These are phyloP conservation scores for Xylocopa sonorina DNA, from an alignment of 1,140 invertebrate genomes.

Conservation along the genomic window DNA sequence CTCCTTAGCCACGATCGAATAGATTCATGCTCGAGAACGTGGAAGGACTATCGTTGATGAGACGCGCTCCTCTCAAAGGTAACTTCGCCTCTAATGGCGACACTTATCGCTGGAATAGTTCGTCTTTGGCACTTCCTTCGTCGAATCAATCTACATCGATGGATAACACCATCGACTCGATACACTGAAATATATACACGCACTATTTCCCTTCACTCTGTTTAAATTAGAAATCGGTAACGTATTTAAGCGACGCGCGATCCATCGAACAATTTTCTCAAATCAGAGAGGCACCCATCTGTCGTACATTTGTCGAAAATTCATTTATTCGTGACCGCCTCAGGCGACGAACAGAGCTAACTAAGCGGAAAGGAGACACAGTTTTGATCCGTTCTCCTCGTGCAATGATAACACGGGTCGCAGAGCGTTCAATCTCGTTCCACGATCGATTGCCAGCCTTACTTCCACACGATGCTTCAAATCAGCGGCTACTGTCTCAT, in stretches of 20 bases:
- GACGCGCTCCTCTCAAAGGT: not conserved
- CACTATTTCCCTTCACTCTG: not conserved
- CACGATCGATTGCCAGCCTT: not conserved
- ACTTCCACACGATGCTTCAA: no score
- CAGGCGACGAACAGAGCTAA: not conserved
- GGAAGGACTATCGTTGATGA: not conserved
- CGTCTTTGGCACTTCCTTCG: slow-evolving; percentile 15
- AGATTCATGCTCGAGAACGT: not conserved
- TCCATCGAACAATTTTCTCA: not conserved
- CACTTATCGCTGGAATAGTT: not conserved
- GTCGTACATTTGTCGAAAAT: no score
- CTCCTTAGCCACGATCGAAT: not conserved
- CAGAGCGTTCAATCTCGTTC: not conserved
- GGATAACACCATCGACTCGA: not conserved
- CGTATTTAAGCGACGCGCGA: not conserved
- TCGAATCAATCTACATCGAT: not conserved
- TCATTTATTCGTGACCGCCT: no score
- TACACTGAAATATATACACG: not conserved
- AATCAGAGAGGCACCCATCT: no score
- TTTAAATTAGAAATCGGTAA: not conserved
- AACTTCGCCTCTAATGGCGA: no score
- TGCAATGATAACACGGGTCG: not conserved
- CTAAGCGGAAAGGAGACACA: not conserved
- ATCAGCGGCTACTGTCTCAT: not conserved
- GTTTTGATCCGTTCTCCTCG: not conserved